Evolutionary conservation across 2,888 invertebrate species (phyloP).

Genomic region (Phania funesta): DNA sequence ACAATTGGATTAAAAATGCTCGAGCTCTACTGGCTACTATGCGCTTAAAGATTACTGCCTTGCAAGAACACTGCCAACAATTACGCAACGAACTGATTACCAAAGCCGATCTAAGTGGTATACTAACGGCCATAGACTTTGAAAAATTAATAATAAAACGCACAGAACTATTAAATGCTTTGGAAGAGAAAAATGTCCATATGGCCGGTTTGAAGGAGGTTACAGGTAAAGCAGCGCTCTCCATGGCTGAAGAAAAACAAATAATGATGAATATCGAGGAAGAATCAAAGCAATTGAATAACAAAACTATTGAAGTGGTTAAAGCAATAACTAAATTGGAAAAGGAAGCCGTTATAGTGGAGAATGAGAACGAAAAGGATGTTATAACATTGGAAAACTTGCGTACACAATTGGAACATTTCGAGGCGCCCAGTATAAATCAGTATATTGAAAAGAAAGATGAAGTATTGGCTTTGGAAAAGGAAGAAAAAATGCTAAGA

Average conservation of each 20-base stretch:
- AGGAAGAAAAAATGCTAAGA: conserved; percentile 76
- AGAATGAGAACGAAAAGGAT: conserved; percentile 79
- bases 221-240: conserved; percentile 81
- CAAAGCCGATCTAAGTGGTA: conserved; percentile 82
- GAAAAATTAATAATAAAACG: conserved; percentile 83
- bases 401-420: conserved; percentile 77
- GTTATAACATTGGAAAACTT: conserved; percentile 75
- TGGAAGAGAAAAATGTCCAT: conserved; percentile 81
- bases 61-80: conserved; percentile 81
- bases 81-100: conserved; percentile 75
- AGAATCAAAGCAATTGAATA: conserved; percentile 78
- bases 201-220: conserved; percentile 82
- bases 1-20: conserved; percentile 82
- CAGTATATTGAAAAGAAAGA: conserved; percentile 82
- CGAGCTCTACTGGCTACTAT: conserved; percentile 81
- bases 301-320: conserved; percentile 78
- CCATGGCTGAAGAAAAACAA: conserved; percentile 81
- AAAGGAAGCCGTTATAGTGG: conserved; percentile 75
- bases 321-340: conserved; percentile 80
- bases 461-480: conserved; percentile 79
- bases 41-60: conserved; percentile 81
- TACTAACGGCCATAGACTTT: conserved; percentile 82
- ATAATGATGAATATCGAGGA: conserved; percentile 78
- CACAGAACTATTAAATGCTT: conserved; percentile 79
- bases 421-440: conserved; percentile 81